Evolutionary conservation across 2,113 vertebrate species (phyloP).

Genomic region (Ibidorhyncha struthersii): DNA sequence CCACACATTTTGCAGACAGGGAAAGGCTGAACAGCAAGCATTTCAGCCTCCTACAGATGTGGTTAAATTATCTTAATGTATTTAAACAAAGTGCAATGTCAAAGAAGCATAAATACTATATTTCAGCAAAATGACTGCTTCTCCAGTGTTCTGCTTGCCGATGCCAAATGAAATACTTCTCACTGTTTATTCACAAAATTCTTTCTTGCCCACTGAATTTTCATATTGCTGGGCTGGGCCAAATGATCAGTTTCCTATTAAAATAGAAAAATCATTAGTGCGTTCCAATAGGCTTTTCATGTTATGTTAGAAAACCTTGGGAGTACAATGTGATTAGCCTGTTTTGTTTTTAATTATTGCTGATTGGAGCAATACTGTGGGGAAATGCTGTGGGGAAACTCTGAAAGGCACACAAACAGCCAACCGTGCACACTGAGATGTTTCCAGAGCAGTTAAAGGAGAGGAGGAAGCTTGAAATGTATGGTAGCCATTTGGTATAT

Average conservation of each 20-base stretch:
- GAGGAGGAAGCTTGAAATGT: not conserved
- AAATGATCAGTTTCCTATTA: constrained; percentile 36
- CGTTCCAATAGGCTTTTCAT: constrained; percentile 27
- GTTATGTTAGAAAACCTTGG: not conserved
- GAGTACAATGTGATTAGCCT: not conserved
- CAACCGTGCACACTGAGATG: rapidly evolving
- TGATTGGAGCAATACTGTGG: constrained; percentile 19
- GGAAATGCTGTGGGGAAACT: constrained; percentile 12
- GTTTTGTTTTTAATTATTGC: not conserved
- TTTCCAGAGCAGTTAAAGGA: not conserved
- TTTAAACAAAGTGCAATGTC: constrained; percentile 48
- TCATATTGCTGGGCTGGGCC: constrained; percentile 8
- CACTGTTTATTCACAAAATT: constrained; percentile 60
- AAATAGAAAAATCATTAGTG: constrained; percentile 23
- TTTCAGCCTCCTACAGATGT: constrained; percentile 22
- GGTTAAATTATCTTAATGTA: constrained; percentile 51
- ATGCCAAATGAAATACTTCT: constrained; percentile 58
- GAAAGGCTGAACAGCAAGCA: not conserved
- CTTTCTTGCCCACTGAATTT: constrained; percentile 51
- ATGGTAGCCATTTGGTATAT: not conserved
- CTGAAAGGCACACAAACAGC: not conserved
- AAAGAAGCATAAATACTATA: constrained; percentile 54
- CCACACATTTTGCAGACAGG: not conserved
- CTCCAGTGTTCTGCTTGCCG: not conserved
- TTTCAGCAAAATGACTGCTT: constrained; percentile 51